phyloP scores from a whole-genome alignment of 1,140 invertebrate genomes.

The Vanessa atalanta region DNA sequence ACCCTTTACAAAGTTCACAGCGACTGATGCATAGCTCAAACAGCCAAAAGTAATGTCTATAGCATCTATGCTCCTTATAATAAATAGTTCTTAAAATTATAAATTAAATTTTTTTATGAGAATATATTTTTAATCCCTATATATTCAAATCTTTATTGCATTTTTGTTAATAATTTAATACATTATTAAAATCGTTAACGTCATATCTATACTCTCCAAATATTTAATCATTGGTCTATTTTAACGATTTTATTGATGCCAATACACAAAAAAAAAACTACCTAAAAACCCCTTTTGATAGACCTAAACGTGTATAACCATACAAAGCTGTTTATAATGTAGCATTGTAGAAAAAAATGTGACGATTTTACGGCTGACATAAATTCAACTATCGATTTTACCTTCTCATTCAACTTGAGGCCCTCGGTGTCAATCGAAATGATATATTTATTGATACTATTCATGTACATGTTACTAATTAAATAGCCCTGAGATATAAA shows the following conservation, averaged over 20 bases:
- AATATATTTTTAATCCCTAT: no score
- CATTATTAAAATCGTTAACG: not conserved
- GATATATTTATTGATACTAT: slow-evolving; percentile 59
- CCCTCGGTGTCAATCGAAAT: slow-evolving; percentile 47
- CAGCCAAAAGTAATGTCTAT: not conserved
- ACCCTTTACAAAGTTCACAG: slow-evolving; percentile 39
- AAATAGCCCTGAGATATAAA: not conserved
- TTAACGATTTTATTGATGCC: slow-evolving; percentile 1
- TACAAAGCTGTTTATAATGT: slow-evolving; percentile 53
- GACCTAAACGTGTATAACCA: slow-evolving; percentile 41
- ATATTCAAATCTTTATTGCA: no score
- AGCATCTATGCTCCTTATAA: not conserved
- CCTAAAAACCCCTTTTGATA: slow-evolving; percentile 25
- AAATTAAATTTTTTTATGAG: no score
- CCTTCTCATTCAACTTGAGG: slow-evolving; percentile 44
- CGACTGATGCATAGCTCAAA: not conserved
- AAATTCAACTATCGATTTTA: slow-evolving; percentile 59
- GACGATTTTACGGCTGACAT: slow-evolving; percentile 63
- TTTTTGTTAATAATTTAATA: no score
- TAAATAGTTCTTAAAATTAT: not conserved
- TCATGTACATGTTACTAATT: slow-evolving; percentile 45
- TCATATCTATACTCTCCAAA: not conserved
- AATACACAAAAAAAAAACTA: not conserved
- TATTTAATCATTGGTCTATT: slow-evolving; percentile 3
- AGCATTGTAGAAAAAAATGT: slow-evolving; percentile 55